phyloP scores from a whole-genome alignment of 2,113 vertebrate genomes.

The Takifugu bimaculatus region DNA sequence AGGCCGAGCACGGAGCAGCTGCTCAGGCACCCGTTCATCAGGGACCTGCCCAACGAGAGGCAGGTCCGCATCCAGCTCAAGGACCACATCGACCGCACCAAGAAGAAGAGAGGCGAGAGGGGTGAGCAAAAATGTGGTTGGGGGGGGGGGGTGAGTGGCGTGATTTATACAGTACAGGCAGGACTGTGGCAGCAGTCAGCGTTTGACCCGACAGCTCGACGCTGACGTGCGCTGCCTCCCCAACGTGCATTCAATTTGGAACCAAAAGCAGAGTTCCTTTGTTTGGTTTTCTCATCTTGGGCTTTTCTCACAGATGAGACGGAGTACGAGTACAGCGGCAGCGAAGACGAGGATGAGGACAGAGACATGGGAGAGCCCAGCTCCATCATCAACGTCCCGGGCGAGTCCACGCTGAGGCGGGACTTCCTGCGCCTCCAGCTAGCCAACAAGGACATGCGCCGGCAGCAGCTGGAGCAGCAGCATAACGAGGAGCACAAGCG shows the following conservation, averaged over 20 bases:
- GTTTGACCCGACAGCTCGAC: too few relatives aligned
- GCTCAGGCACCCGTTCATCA: conserved; percentile 91
- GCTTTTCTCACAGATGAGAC: conserved; percentile 84
- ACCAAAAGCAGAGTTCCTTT: neutral
- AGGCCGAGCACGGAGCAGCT: conserved; percentile 89
- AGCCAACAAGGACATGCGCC: conserved; percentile 92
- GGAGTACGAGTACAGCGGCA: conserved; percentile 96
- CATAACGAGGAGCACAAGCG: conserved; percentile 97
- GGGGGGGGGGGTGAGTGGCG: too few relatives aligned
- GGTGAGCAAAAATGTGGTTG: conserved; percentile 68
- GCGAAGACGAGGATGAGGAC: conserved; percentile 96
- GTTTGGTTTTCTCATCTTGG: conserved; percentile 13
- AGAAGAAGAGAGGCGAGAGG: conserved; percentile 93
- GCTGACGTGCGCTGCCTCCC: too few relatives aligned
- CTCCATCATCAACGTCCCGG: conserved; percentile 91
- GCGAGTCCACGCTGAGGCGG: conserved; percentile 90
- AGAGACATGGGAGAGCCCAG: conserved; percentile 90
- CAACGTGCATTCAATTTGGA: too few relatives aligned
- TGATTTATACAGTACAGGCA: too few relatives aligned
- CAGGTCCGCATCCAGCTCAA: conserved; percentile 97
- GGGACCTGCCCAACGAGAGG: conserved; percentile 88
- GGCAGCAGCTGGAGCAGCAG: conserved; percentile 94
- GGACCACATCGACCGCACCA: conserved; percentile 97
- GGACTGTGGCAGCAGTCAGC: too few relatives aligned
- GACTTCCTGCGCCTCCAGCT: conserved; percentile 94